These are phyloP conservation scores for Machaerirhynchus nigripectus DNA, from an alignment of 2,113 vertebrate genomes.

Conservation along the genomic window DNA sequence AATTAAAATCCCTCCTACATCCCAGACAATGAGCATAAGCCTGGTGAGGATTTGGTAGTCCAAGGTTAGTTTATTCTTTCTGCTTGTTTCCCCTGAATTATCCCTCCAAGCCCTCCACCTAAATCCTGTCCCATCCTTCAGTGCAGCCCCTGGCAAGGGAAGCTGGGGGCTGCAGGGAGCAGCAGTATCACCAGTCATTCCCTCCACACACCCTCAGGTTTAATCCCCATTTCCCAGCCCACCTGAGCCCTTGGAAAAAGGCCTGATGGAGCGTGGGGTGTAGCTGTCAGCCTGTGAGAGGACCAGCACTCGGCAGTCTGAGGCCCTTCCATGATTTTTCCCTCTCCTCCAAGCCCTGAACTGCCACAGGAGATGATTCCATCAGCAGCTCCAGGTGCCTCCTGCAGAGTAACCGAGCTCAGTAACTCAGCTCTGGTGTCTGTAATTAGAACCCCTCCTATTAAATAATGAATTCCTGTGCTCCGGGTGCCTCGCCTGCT, in stretches of 20 bases:
- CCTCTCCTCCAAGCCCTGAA: not conserved
- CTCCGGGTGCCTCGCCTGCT: not conserved
- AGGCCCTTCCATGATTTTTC: no score
- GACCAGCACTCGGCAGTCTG: not conserved
- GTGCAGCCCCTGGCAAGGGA: fast-evolving
- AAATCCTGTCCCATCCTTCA: not conserved
- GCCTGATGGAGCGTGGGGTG: not conserved
- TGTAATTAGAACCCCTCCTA: conserved; percentile 43
- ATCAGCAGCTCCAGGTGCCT: not conserved
- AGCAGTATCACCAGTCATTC: fast-evolving
- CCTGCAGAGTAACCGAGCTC: not conserved
- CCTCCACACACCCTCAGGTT: not conserved
- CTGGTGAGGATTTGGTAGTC: not conserved
- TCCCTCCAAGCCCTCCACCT: fast-evolving
- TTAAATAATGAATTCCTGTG: conserved; percentile 49
- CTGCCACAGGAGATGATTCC: not conserved
- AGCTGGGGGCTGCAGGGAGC: not conserved
- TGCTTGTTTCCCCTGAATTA: not conserved
- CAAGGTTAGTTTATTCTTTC: not conserved
- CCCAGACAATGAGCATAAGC: not conserved
- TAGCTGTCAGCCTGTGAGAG: not conserved
- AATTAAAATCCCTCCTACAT: not conserved
- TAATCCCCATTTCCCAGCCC: not conserved
- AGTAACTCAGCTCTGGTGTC: not conserved
- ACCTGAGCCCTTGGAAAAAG: no score